Base-by-base conservation (phyloP, 2,113 vertebrate species). In the Xiphorhynchus elegans region DNA sequence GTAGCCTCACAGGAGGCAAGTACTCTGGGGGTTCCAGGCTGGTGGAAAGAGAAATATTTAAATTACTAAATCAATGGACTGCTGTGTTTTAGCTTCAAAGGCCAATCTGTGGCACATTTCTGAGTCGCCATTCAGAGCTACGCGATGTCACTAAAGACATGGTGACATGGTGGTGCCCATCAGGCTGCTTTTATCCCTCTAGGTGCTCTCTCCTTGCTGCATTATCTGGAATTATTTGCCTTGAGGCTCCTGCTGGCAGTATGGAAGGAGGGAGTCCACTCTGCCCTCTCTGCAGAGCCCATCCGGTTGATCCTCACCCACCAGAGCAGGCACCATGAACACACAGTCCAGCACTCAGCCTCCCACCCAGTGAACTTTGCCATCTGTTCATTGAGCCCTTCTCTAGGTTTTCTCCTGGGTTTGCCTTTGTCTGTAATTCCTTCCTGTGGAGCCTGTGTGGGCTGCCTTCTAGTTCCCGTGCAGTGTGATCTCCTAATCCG, bases 391-490 rank as follows among this genome's bases (percentile, higher is more conserved):
- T 87, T 90, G 49, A 80, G 59, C 55, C 81, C 59, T 60, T 64
- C 67, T 79, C 84, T 46, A 62, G n/a, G 18, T 83, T 90, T 87
- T 70, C 82, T 91, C 53, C 37, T 23, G 37, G 79, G 69, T 90
- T 88, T 90, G 79, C 55, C 72, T 67, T 74, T 78, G 90, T 74
- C 82, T 85, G 1, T 87, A 37, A 85, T 91, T 85, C 85, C 93
- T 93, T 93, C 82, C 78, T 70, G 82, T 90, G 18, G 74, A 90
- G 66, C 77, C 66, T 95, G 69, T 89, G 87, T 81, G 87, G 85
- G 85, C 95, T 90, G 68, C 42, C 79, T 93, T 63, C 93, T 95
- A 37, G 88, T 73, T 85, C 49, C 62, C 2, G 0, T 88, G 88
- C 40, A 76, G 56, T 49, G 80, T 0, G 1, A 35, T 77, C 62